Base-by-base conservation (phyloP, 2,113 vertebrate species). In the Gobiocypris rarus region DNA sequence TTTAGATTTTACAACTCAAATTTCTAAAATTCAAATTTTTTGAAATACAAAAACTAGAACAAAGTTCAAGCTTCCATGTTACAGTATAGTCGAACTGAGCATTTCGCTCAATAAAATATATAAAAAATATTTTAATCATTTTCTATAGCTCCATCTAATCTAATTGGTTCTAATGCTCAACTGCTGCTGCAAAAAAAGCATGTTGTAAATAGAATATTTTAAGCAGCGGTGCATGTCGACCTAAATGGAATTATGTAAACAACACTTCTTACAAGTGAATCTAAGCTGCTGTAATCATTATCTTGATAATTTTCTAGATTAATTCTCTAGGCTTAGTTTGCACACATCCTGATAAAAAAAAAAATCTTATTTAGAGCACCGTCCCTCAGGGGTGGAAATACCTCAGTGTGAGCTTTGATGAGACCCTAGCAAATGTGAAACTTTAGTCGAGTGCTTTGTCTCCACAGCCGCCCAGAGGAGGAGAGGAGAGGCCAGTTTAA, bases 361-460 rank as follows among this genome's bases (percentile, higher is more conserved):
- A 52, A 38, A 19, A 34, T 89, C 85, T 89, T 88, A 84, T 87
- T 89, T 87, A 71, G 79, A 78, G 80, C 67, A 24, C 26, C n/a
- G 78, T 75, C 87, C 85, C 82, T 82, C 22, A 48, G 75, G 83
- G 84, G 79, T 73, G 69, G 70, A 48, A 84, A 83, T 86, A 83
- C 84, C 85, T 54, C 41, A 71, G 77, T 75, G 85, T 80, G 70
- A 70, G 34, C 77, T 87, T 83, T 85, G 88, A 88, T 87, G 83
- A 89, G 89, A 82, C 86, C 54, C 59, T 14, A 81, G 75, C 75
- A 76, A 70, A 83, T 82, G 76, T 88, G 85, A 88, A 89, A 89
- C 81, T 59, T 81, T 79, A 90, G 88, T 87, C 76, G 83, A 89
- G 89, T 86, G 85, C 84, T 87, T 75, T 86, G 86, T 75, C 78